These are phyloP conservation scores for Notospermus geniculatus DNA, from an alignment of 1,140 invertebrate species.

Conservation along the genomic window DNA sequence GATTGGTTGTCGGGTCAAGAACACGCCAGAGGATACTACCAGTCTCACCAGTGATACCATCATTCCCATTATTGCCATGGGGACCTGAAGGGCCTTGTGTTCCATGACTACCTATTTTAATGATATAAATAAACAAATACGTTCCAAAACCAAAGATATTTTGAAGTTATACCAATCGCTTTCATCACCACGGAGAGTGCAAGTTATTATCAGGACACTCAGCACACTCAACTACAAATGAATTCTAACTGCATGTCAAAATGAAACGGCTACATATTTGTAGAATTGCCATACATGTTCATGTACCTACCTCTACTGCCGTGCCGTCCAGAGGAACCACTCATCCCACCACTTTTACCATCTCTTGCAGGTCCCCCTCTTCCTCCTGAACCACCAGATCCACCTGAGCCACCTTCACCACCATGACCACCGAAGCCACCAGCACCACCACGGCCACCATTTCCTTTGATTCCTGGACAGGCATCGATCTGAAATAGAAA, in stretches of 20 bases:
- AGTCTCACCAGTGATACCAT: neutral
- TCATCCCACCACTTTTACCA: neutral
- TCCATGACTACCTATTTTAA: neutral
- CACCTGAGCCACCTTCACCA: neutral
- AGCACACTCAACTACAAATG: too few species aligned
- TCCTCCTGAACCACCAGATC: neutral
- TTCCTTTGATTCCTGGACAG: conserved; percentile 1
- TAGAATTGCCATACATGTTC: neutral
- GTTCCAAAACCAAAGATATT: too few species aligned
- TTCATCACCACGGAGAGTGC: too few species aligned
- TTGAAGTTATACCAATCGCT: too few species aligned
- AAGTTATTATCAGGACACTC: too few species aligned
- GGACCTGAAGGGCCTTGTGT: neutral
- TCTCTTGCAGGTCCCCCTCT: neutral
- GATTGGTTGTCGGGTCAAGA: neutral
- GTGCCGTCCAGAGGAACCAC: neutral
- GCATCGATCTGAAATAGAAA: conserved; percentile 3
- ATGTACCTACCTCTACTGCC: neutral
- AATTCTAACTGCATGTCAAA: too few species aligned
- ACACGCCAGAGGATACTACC: conserved; percentile 4
- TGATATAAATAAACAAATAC: neutral
- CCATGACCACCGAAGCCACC: neutral
- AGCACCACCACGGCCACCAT: neutral
- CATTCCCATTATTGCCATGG: neutral
- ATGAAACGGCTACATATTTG: neutral